These are phyloP conservation scores for Pomacea maculata DNA, from an alignment of 1,140 invertebrate species.

Conservation along the genomic window DNA sequence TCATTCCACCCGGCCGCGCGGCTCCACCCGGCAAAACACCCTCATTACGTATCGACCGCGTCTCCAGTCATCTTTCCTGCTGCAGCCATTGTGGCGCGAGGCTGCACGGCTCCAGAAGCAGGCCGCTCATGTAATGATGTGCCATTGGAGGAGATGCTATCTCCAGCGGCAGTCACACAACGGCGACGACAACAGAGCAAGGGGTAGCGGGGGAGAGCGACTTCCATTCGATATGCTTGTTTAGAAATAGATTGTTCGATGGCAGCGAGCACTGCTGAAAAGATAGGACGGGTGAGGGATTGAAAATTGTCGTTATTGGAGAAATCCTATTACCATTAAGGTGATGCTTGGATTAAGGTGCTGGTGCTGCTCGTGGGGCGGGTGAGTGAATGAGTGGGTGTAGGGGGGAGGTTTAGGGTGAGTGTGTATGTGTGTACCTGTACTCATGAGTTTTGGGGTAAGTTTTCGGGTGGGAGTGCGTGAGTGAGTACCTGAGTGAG, in stretches of 20 bases:
- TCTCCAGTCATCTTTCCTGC: neutral
- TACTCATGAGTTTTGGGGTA: neutral
- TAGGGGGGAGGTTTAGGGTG: neutral
- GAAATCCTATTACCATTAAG: neutral
- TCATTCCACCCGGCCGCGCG: too few relatives aligned
- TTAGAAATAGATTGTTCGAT: neutral
- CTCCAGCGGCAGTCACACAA: too few relatives aligned
- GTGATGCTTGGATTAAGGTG: neutral
- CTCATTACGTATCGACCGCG: neutral
- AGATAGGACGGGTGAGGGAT: neutral
- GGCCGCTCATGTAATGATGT: neutral
- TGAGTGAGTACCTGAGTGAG: neutral
- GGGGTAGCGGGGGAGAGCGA: neutral
- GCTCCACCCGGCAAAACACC: too few relatives aligned
- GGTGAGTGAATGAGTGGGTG: neutral
- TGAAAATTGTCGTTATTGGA: neutral
- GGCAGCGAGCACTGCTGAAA: neutral
- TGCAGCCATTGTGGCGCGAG: neutral
- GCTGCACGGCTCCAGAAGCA: neutral
- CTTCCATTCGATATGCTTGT: neutral
- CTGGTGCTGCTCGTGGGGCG: neutral
- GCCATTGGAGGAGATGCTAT: too few relatives aligned
- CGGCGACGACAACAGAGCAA: too few relatives aligned
- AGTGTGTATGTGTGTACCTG: neutral
- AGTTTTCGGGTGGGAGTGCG: neutral